These are phyloP conservation scores for Phaenicophaeus curvirostris DNA, from an alignment of 2,797 vertebrate species.

Conservation along the genomic window DNA sequence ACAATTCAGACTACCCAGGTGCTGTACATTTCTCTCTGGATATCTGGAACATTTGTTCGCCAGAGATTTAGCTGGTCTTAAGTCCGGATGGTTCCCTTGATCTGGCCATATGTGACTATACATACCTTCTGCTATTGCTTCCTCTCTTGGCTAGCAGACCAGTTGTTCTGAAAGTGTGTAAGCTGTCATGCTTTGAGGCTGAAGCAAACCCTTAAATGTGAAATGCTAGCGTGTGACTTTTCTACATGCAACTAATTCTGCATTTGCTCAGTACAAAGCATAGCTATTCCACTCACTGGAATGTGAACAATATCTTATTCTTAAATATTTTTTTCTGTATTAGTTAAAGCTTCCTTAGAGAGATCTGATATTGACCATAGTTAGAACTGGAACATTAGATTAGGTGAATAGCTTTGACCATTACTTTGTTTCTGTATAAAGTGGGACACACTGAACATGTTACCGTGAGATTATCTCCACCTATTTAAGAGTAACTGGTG, in stretches of 20 bases:
- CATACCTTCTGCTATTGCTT: conserved; percentile 47
- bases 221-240: background rate
- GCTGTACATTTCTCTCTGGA: background rate
- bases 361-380: background rate
- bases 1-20: background rate
- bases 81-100: conserved; percentile 4
- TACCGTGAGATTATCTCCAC: background rate
- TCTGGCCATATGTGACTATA: conserved; percentile 20
- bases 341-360: background rate
- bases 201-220: background rate
- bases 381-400: background rate
- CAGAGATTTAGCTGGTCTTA: background rate
- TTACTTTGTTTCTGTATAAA: background rate
- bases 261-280: background rate
- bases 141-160: conserved; percentile 14
- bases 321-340: background rate
- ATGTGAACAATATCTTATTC: background rate
- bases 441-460: background rate
- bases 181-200: background rate
- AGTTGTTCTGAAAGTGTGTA: background rate
- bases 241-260: background rate
- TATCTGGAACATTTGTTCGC: background rate
- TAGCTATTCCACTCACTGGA: background rate
- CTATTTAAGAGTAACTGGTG: background rate
- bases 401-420: background rate